phyloP scores from a whole-genome alignment of 2,113 vertebrate genomes.

The Paralichthys olivaceus region DNA sequence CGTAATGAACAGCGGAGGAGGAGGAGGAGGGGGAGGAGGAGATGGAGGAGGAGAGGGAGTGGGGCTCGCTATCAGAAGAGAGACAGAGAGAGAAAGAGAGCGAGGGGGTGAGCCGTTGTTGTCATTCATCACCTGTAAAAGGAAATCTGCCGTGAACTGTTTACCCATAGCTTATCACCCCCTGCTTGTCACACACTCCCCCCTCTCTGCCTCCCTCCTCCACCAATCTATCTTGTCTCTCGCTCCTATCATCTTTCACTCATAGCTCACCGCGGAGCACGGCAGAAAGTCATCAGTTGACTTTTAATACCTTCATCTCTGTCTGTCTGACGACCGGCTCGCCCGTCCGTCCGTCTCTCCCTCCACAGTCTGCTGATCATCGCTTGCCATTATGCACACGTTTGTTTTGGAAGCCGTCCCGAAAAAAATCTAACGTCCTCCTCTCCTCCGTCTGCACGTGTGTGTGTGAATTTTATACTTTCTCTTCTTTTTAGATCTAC shows the following conservation, averaged over 20 bases:
- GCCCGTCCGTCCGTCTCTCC: conserved; percentile 14
- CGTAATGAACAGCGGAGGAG: conserved; percentile 55
- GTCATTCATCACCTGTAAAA: conserved; percentile 78
- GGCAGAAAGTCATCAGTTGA: conserved; percentile 68
- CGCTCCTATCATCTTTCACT: conserved; percentile 71
- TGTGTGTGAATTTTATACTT: not conserved
- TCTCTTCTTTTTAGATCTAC: not conserved
- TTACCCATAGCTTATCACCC: conserved; percentile 76
- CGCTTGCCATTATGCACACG: not conserved
- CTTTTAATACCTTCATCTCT: conserved; percentile 72
- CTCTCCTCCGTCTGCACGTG: no score
- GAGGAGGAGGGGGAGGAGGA: not conserved
- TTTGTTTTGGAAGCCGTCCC: conserved; percentile 7
- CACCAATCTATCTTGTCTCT: conserved; percentile 65
- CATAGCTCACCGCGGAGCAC: conserved; percentile 57
- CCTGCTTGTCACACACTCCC: conserved; percentile 65
- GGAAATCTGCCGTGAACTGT: conserved; percentile 77
- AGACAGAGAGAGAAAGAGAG: conserved; percentile 30
- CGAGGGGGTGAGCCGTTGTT: conserved; percentile 64
- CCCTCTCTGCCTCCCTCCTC: conserved; percentile 36
- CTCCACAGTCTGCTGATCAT: not conserved
- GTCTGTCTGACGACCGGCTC: conserved; percentile 25
- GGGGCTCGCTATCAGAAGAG: conserved; percentile 40
- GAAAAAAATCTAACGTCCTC: not conserved
- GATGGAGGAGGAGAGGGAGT: conserved; percentile 1